Evolutionary conservation across 1,140 invertebrate genomes (phyloP).

Genomic region (Philaenus spumarius): DNA sequence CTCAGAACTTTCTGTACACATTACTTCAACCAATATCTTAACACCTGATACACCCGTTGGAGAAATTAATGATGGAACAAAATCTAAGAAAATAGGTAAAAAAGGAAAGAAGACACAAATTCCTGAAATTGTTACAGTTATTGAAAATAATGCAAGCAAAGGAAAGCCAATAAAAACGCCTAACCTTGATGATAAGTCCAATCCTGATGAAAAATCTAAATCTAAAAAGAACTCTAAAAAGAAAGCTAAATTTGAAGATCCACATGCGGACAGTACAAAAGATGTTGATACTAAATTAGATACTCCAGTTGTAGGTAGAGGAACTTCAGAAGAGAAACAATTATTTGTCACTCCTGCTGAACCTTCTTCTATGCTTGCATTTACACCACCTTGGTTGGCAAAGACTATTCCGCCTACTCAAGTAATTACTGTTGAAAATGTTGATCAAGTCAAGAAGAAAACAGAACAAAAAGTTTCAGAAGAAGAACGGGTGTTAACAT

Average conservation of each 20-base stretch:
- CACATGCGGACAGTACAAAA: background rate
- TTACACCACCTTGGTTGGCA: constrained; percentile 9
- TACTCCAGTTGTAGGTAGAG: too few species aligned
- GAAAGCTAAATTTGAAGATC: background rate
- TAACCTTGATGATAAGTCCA: too few species aligned
- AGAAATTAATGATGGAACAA: too few species aligned
- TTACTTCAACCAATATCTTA: too few species aligned
- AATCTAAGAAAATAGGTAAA: too few species aligned
- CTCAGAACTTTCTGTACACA: too few species aligned
- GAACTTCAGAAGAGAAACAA: too few species aligned
- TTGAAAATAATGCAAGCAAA: background rate
- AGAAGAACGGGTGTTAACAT: constrained; percentile 1
- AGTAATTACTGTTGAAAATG: background rate
- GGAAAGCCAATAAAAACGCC: too few species aligned
- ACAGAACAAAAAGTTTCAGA: background rate
- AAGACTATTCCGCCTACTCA: background rate
- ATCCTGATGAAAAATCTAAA: background rate
- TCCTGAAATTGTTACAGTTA: background rate
- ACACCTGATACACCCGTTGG: too few species aligned
- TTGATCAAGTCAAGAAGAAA: background rate
- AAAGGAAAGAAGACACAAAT: background rate
- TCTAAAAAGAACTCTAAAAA: background rate
- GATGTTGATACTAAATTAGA: background rate
- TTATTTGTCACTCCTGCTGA: too few species aligned
- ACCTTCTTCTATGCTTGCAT: background rate